These are phyloP conservation scores for Cosmia trapezina DNA, from an alignment of 2,888 invertebrate species.

Conservation along the genomic window DNA sequence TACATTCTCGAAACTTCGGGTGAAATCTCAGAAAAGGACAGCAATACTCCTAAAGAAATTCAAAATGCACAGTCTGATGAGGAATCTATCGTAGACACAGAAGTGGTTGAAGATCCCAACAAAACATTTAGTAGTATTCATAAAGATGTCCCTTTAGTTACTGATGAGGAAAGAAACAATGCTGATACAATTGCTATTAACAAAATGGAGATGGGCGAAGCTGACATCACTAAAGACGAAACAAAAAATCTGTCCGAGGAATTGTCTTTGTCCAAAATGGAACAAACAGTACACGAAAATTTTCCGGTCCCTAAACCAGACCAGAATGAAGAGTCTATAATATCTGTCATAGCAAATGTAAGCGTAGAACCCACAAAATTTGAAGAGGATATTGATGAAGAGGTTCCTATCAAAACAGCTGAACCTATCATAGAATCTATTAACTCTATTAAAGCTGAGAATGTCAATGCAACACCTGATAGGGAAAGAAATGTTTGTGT, in stretches of 20 bases:
- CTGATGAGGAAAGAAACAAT: constrained; percentile 19
- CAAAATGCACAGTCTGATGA: neutral
- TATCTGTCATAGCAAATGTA: constrained; percentile 40
- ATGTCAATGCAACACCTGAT: constrained; percentile 11
- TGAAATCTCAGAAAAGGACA: neutral
- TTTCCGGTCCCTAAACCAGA: constrained; percentile 8
- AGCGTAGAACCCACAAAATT: constrained; percentile 28
- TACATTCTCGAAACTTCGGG: neutral
- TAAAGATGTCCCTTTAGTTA: constrained; percentile 25
- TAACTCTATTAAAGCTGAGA: neutral
- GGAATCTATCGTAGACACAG: neutral
- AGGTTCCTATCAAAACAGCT: neutral
- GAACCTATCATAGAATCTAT: constrained; percentile 14
- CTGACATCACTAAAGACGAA: neutral
- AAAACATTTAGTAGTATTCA: constrained; percentile 4
- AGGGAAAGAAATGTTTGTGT: neutral
- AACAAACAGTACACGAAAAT: constrained; percentile 27
- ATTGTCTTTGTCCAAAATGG: constrained; percentile 19
- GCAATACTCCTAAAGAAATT: constrained; percentile 16
- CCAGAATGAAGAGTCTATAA: constrained; percentile 28
- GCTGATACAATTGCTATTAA: constrained; percentile 9
- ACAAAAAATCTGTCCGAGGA: constrained; percentile 19
- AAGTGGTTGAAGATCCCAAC: constrained; percentile 1
- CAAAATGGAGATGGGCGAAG: constrained; percentile 20
- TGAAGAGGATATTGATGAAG: constrained; percentile 25